Conservation (phyloP, 2,113 vertebrate species). For the human (Homo sapiens) region DNA sequence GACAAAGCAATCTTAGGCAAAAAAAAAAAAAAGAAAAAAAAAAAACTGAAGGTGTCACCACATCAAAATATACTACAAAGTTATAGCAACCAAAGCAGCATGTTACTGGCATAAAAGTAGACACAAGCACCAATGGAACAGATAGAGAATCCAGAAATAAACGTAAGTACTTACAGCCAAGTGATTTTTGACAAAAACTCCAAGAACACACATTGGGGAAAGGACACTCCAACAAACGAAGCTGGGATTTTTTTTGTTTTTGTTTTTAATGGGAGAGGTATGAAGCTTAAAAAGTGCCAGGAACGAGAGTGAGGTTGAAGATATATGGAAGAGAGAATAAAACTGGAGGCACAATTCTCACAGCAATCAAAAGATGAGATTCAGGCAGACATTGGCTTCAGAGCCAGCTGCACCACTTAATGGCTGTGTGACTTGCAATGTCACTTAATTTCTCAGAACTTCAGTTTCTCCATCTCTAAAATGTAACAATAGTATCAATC, state of each 20-base stretch:
- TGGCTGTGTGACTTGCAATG: rapidly evolving
- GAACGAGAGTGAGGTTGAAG: not conserved
- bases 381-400: rapidly evolving
- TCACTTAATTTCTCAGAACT: not conserved
- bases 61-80: not conserved
- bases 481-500: not conserved
- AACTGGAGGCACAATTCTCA: rapidly evolving
- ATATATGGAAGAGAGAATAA: no score
- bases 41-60: not conserved
- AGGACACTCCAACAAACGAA: not conserved
- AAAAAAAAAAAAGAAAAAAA: not conserved
- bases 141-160: not conserved
- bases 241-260: not conserved
- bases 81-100: not conserved
- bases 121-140: not conserved
- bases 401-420: rapidly evolving
- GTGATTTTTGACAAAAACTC: not conserved
- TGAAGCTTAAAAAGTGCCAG: not conserved
- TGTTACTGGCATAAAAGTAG: not conserved
- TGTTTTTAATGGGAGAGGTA: not conserved
- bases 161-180: not conserved
- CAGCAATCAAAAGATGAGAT: rapidly evolving
- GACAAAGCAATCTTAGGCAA: not conserved
- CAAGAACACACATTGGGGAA: not conserved
- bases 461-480: not conserved